Percentiles rank a stretch among this genome's conserved stretches.
Conservation (phyloP, 2,113 vertebrate species). For the Anolis sagrei region DNA sequence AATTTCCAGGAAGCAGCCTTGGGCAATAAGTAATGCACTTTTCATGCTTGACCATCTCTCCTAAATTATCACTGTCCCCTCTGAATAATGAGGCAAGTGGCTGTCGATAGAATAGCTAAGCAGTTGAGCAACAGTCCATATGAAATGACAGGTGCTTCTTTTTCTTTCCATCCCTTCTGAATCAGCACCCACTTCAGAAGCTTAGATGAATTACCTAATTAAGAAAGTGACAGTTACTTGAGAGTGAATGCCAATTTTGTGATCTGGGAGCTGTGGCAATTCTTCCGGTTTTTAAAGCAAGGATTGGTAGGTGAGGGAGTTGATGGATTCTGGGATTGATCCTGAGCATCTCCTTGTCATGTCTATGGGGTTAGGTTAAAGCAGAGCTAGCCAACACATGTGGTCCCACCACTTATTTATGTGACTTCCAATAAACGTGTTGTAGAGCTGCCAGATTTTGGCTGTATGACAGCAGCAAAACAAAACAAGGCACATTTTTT, state of each 20-base stretch:
- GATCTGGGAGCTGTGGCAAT: constrained; percentile 2
- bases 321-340: background rate
- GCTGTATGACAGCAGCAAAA: no score
- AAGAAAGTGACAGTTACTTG: constrained; percentile 5
- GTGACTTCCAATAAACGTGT: no score
- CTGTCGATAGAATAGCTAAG: constrained; percentile 8
- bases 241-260: constrained; percentile 19
- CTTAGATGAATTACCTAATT: constrained; percentile 19
- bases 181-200: constrained; percentile 3
- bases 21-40: constrained; percentile 21
- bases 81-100: constrained; percentile 5
- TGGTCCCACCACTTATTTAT: no score
- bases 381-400: background rate
- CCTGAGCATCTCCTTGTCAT: background rate
- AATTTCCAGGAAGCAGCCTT: background rate
- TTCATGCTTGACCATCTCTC: constrained; percentile 26
- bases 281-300: constrained; percentile 11
- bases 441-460: no score
- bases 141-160: background rate
- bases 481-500: no score
- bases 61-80: constrained; percentile 9
- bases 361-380: no score
- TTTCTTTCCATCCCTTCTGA: background rate
- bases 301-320: background rate
- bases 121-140: background rate